phyloP scores from a whole-genome alignment of 1,140 invertebrate genomes.

The Bombyx mandarina region DNA sequence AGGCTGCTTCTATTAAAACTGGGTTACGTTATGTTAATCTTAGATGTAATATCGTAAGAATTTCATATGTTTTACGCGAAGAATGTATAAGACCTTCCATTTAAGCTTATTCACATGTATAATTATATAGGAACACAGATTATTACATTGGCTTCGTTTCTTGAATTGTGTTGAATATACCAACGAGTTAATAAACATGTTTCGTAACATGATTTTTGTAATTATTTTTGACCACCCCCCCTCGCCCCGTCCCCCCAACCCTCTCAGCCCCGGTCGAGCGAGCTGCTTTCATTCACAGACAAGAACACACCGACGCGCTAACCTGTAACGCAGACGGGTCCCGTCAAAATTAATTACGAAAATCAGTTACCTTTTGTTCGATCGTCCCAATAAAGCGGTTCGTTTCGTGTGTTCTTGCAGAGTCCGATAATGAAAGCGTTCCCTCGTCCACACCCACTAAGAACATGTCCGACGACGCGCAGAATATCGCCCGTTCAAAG shows the following conservation, averaged over 20 bases:
- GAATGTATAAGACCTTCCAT: conserved; percentile 48
- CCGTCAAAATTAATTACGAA: conserved; percentile 65
- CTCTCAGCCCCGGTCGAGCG: conserved; percentile 32
- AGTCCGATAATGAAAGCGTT: conserved; percentile 79
- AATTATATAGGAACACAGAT: conserved; percentile 45
- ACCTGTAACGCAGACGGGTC: conserved; percentile 28
- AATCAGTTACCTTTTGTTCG: conserved; percentile 32
- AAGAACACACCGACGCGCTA: conserved; percentile 50
- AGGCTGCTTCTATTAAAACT: no score
- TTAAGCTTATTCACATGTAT: conserved; percentile 51
- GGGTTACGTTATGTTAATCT: conserved; percentile 62
- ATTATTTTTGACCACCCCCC: conserved; percentile 63
- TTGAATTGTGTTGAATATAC: conserved; percentile 66
- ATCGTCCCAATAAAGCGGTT: conserved; percentile 39
- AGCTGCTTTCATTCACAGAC: background rate
- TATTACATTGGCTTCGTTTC: conserved; percentile 63
- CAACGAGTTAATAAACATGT: conserved; percentile 65
- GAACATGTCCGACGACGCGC: conserved; percentile 29
- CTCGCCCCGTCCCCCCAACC: conserved; percentile 15
- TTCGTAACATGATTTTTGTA: conserved; percentile 68
- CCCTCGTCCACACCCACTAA: conserved; percentile 74
- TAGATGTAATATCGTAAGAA: conserved; percentile 52
- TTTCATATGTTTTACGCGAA: conserved; percentile 49
- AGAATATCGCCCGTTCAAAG: conserved; percentile 62
- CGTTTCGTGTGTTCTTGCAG: conserved; percentile 77